Evolutionary conservation across 2,797 vertebrate genomes (phyloP).

Genomic region (Ceryle rudis): DNA sequence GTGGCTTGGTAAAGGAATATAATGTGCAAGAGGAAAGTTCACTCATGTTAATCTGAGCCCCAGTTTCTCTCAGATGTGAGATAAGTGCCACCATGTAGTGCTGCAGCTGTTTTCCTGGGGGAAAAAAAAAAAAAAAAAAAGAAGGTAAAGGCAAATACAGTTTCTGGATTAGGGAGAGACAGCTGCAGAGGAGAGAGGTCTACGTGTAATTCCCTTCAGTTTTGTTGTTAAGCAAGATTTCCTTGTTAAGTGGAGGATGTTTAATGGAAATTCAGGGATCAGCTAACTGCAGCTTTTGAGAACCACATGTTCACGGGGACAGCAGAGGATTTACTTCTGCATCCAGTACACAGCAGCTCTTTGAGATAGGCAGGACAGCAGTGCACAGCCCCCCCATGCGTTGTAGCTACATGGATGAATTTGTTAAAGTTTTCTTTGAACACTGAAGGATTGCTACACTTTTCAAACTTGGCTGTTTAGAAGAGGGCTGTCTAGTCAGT

Average conservation of each 20-base stretch:
- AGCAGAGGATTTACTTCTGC: constrained; percentile 12
- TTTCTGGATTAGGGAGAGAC: constrained; percentile 13
- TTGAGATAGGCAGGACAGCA: neutral
- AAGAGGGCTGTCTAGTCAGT: neutral
- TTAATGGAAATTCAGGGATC: constrained; percentile 20
- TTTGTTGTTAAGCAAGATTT: constrained; percentile 50
- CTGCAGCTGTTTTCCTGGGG: neutral
- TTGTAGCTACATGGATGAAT: neutral
- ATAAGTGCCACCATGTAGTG: neutral
- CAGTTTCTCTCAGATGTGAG: neutral
- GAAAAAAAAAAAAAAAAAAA: neutral
- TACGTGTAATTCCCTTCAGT: constrained; percentile 19
- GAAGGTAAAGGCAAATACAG: constrained; percentile 9
- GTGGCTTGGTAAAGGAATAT: neutral
- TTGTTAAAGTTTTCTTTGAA: neutral
- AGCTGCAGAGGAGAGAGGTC: neutral
- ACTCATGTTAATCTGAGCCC: neutral
- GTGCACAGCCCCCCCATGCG: neutral
- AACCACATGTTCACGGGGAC: neutral
- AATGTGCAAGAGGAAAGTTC: constrained; percentile 13
- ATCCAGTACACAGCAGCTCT: neutral
- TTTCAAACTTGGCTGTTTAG: neutral
- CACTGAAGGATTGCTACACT: neutral
- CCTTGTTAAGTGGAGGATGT: neutral
- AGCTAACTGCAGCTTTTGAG: constrained; percentile 7